Evolutionary conservation across 2,888 invertebrate genomes (phyloP).

Genomic region (Ariolimax columbianus): DNA sequence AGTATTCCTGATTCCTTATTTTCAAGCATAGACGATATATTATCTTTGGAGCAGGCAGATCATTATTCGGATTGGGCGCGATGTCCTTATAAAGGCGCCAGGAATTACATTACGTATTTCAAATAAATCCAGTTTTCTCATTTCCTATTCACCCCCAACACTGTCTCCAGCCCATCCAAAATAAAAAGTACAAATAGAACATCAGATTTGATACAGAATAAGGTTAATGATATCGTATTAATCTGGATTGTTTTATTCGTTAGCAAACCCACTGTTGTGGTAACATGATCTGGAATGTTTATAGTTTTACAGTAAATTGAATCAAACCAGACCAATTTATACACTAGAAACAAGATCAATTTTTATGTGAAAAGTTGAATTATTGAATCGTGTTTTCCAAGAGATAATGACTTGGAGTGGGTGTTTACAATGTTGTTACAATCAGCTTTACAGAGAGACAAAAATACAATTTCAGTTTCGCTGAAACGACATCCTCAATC

Average conservation of each 20-base stretch:
- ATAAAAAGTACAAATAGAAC: not conserved
- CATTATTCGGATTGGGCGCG: not conserved
- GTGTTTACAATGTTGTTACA: too few relatives aligned
- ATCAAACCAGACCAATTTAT: not conserved
- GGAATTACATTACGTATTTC: conserved; percentile 3
- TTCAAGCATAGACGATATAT: not conserved
- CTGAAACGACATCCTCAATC: too few relatives aligned
- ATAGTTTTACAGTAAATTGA: not conserved
- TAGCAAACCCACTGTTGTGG: not conserved
- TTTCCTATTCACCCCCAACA: not conserved
- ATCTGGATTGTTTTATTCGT: not conserved
- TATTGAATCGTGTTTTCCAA: not conserved
- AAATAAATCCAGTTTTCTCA: not conserved
- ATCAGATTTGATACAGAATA: not conserved
- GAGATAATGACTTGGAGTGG: too few relatives aligned
- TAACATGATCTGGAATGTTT: not conserved
- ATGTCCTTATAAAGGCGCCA: not conserved
- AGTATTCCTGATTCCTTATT: not conserved
- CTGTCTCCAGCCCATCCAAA: not conserved
- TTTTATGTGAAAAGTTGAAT: not conserved
- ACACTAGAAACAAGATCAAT: not conserved
- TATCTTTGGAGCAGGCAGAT: not conserved
- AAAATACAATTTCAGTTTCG: too few relatives aligned
- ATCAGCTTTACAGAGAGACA: too few relatives aligned
- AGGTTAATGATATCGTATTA: not conserved